Conservation (phyloP, 92 coral and sea anemone species). For the Phenganax subtilis region DNA sequence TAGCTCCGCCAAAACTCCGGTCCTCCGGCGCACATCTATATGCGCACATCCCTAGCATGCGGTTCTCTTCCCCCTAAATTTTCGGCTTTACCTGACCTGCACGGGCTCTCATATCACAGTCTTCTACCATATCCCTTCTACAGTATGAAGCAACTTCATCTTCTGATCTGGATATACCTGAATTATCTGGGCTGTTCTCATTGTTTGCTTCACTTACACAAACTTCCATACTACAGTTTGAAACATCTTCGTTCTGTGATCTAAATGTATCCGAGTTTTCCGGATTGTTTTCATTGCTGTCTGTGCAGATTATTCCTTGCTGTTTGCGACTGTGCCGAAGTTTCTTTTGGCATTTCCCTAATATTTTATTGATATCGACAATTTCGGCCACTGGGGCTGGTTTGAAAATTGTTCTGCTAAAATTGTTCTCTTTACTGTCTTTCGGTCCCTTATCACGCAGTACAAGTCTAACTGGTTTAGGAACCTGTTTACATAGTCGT, state of each 20-base stretch:
- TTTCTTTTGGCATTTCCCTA: neutral
- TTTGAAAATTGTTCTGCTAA: neutral
- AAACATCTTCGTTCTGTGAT: neutral
- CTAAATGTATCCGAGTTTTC: too few species aligned
- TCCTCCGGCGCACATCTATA: too few species aligned
- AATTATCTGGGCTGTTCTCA: neutral
- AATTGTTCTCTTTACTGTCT: neutral
- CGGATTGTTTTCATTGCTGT: neutral
- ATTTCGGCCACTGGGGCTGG: constrained; percentile 23
- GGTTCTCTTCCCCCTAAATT: too few species aligned
- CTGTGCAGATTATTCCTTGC: neutral
- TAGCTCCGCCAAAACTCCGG: too few species aligned
- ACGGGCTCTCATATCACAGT: too few species aligned
- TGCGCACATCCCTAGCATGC: too few species aligned
- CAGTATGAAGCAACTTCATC: neutral
- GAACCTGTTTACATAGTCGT: neutral
- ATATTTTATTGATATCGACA: constrained; percentile 17
- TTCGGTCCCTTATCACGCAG: neutral
- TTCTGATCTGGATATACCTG: neutral
- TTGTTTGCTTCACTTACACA: neutral
- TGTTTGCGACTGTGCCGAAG: neutral
- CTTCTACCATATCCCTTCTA: neutral
- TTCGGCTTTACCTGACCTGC: too few species aligned
- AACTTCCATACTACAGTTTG: neutral
- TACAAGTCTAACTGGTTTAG: neutral